Conservation (phyloP, 2,797 vertebrate genomes). For the Anabas testudineus region DNA sequence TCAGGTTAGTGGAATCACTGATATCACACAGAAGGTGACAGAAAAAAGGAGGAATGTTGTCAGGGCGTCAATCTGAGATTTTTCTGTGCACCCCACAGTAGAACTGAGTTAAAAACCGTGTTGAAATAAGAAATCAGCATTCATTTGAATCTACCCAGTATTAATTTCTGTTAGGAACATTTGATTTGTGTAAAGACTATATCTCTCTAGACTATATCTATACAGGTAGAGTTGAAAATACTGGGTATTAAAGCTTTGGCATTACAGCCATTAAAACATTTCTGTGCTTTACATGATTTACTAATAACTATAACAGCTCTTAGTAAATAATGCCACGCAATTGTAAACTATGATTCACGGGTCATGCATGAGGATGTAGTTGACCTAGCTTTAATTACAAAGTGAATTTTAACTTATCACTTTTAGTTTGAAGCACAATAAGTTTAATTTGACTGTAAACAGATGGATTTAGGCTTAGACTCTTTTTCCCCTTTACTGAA, state of each 20-base stretch:
- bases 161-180: background rate
- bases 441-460: background rate
- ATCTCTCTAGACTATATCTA: background rate
- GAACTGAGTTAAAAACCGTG: background rate
- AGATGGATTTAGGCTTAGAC: background rate
- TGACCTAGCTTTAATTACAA: too few species aligned
- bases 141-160: conserved; percentile 10
- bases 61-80: conserved; percentile 29
- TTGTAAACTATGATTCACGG: background rate
- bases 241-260: background rate
- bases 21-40: conserved; percentile 55
- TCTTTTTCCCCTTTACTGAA: background rate
- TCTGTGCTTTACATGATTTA: background rate
- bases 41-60: conserved; percentile 50
- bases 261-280: background rate
- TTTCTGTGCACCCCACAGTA: conserved; percentile 6
- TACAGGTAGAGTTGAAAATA: background rate
- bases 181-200: background rate
- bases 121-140: background rate
- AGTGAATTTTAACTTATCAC: too few species aligned
- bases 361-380: background rate
- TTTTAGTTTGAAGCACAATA: too few species aligned
- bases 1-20: conserved; percentile 19
- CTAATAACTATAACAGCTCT: background rate
- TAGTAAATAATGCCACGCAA: background rate